Conservation (phyloP, 2,113 vertebrate genomes). For the Lamprologus lemairii region DNA sequence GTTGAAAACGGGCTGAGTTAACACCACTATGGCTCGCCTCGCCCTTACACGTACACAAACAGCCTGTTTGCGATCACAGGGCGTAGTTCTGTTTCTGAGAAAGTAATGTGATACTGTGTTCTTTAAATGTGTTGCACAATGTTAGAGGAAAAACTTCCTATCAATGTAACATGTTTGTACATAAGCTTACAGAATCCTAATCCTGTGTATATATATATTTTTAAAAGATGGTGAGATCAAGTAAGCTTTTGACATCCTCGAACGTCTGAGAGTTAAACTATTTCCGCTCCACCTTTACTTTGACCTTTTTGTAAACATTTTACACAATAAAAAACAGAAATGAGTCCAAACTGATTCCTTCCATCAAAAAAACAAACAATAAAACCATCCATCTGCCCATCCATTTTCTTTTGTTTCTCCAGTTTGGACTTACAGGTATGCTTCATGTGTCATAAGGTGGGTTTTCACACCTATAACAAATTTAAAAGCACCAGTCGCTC, state of each 20-base stretch:
- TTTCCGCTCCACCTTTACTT: rapidly evolving
- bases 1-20: background rate
- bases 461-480: background rate
- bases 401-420: background rate
- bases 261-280: rapidly evolving
- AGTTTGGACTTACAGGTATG: background rate
- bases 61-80: background rate
- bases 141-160: background rate
- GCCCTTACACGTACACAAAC: background rate
- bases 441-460: rapidly evolving
- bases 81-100: background rate
- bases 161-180: background rate
- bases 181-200: background rate
- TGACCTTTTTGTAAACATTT: rapidly evolving
- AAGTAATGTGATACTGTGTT: background rate
- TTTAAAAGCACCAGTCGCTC: background rate
- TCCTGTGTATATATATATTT: background rate
- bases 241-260: background rate
- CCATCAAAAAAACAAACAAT: background rate
- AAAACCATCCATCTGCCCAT: background rate
- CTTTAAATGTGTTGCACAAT: background rate
- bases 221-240: rapidly evolving
- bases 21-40: rapidly evolving
- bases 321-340: background rate
- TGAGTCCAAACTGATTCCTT: background rate